Percentiles rank a stretch among this genome's conserved stretches.
Evolutionary conservation across 1,140 invertebrate species (phyloP).

Genomic region (Ips typographus): DNA sequence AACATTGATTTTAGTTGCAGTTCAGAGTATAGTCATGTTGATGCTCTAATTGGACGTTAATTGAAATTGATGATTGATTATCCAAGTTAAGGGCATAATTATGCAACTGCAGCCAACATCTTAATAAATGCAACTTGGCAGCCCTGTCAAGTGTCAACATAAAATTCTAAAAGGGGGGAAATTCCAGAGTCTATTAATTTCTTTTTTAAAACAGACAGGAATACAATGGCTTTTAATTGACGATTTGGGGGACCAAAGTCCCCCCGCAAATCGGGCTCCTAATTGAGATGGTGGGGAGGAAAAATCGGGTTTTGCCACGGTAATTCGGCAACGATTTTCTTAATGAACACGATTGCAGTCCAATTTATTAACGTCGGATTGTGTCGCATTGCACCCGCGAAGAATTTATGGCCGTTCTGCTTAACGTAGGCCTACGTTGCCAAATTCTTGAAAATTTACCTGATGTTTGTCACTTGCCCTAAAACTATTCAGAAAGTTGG

Average conservation of each 20-base stretch:
- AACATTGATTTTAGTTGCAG: too few species aligned
- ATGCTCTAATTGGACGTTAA: too few species aligned
- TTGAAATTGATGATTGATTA: too few species aligned
- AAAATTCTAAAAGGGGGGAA: neutral
- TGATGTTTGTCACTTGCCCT: too few species aligned
- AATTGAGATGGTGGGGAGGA: neutral
- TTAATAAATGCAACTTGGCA: neutral
- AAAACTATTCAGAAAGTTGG: too few species aligned
- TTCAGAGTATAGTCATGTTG: too few species aligned
- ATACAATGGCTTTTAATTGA: conserved; percentile 25
- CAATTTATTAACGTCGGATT: conserved; percentile 40
- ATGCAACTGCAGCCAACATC: too few species aligned
- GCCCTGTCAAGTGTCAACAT: neutral
- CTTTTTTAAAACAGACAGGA: conserved; percentile 3
- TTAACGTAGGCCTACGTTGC: conserved; percentile 17
- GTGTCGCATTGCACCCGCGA: conserved; percentile 41
- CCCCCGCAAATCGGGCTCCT: conserved; percentile 12
- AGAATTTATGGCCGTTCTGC: conserved; percentile 37
- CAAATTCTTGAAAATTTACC: neutral
- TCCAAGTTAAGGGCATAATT: too few species aligned
- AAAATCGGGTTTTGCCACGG: conserved; percentile 27
- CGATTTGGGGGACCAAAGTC: conserved; percentile 1
- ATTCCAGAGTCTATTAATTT: neutral
- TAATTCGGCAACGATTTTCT: conserved; percentile 27
- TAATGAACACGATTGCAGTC: conserved; percentile 42